Base-by-base conservation (phyloP, 1,140 invertebrate genomes). In the Apis cerana region DNA sequence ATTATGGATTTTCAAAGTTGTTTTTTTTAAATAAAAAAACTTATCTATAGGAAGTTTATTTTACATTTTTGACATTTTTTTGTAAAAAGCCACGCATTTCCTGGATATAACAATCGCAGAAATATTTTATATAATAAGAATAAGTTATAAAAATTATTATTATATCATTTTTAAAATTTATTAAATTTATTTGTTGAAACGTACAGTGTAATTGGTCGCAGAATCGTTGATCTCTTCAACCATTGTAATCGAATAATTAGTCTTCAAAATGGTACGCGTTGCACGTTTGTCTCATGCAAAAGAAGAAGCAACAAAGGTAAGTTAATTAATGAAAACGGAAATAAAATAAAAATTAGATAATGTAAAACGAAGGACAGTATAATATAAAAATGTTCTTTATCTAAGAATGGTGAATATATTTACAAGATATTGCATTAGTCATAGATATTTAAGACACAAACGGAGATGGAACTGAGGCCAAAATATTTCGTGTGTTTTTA, bases 241-340 rank as follows among this genome's bases (percentile, higher is more conserved):
- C 23, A 54, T 56, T 27, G 59, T 59, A 43, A 68, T 68, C 50
- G 21, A 43, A 68, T 68, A 76, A 82, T 68, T 48, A 33, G 10
- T n/a, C 17, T 43, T 1, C 56, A 76, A 68, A 72, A 82, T 82
- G 80, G 72, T 82, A 21, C 72, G 80, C 48, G 64, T 82, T 33
- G 72, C 64, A 52, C 72, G 64, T 2, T 50, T 76, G 43, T 69
- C 80, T 1, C 54, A 58, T 21, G 23, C 54, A 27, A 82, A 82
- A 19, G 72, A 76, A 82, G 80, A 82, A 43, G 15, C 74, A 10
- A 19, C 27, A 33, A 82, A 82, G 80, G 80, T 82, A 12, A 76
- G 74, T 52, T 76, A 54, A 68, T 76, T 15, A 67, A 59, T 17
- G 9, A 5, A 3, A 58, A 48, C 11, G 7, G 13, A 23, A n/a